Evolutionary conservation across 2,797 vertebrate genomes (phyloP).

Genomic region (Nyctalus aviator): DNA sequence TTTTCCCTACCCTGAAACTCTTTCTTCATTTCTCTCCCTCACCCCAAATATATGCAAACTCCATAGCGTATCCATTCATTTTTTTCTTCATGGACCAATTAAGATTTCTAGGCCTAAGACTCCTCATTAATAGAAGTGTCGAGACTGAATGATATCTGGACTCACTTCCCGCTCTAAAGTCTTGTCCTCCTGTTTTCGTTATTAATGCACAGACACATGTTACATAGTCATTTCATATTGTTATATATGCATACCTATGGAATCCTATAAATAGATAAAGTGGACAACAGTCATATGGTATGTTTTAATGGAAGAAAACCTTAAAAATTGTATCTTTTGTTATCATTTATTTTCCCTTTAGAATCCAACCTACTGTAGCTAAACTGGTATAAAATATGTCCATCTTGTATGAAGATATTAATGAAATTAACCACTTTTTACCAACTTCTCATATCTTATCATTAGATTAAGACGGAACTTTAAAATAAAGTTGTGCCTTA

Average conservation of each 20-base stretch:
- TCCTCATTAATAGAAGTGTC: background rate
- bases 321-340: background rate
- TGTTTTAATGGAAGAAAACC: background rate
- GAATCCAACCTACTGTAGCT: background rate
- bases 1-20: background rate
- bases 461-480: slow-evolving; percentile 35
- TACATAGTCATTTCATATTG: background rate
- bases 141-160: background rate
- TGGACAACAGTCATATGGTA: background rate
- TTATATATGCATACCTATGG: background rate
- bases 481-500: background rate
- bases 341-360: slow-evolving; percentile 26
- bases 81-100: background rate
- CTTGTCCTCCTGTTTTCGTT: background rate
- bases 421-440: background rate
- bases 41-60: background rate
- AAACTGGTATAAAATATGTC: background rate
- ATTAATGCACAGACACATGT: background rate
- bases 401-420: background rate
- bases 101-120: background rate
- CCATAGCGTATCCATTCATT: background rate
- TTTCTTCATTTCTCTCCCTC: background rate
- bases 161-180: background rate
- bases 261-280: background rate
- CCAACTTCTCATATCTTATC: slow-evolving; percentile 2